Evolutionary conservation across 2,888 invertebrate genomes (phyloP).

Genomic region (Caenorhabditis uteleia): DNA sequence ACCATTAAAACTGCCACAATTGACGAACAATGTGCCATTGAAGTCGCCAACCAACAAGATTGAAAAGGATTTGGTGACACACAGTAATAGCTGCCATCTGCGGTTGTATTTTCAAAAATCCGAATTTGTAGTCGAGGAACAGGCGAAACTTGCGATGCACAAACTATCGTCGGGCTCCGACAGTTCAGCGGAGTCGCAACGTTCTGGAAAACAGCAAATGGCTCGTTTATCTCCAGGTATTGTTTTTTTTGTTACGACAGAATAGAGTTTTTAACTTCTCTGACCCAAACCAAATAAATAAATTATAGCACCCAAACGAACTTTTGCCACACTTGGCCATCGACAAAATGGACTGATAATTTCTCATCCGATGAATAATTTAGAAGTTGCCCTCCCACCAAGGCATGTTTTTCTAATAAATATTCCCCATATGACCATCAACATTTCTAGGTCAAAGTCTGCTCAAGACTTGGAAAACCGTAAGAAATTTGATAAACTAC

Average conservation of each 20-base stretch:
- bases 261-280: neutral
- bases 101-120: neutral
- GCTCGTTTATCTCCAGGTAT: constrained; percentile 1
- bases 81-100: constrained; percentile 5
- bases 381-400: constrained; percentile 36
- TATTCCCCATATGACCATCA: neutral
- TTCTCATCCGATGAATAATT: constrained; percentile 23
- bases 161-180: constrained; percentile 34
- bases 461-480: constrained; percentile 34
- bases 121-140: constrained; percentile 10
- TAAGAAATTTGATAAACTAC: constrained; percentile 4
- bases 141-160: constrained; percentile 9
- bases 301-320: no score
- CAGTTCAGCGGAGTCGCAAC: constrained; percentile 14
- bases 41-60: constrained; percentile 2
- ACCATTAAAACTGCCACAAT: constrained; percentile 32
- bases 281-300: no score
- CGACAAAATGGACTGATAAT: constrained; percentile 50
- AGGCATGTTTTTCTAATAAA: constrained; percentile 22
- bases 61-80: constrained; percentile 12
- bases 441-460: constrained; percentile 48
- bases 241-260: neutral
- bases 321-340: constrained; percentile 42
- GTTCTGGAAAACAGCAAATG: constrained; percentile 20
- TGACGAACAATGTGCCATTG: constrained; percentile 12